Base-by-base conservation (phyloP, 2,113 vertebrate species). In the Catagonus wagneri region DNA sequence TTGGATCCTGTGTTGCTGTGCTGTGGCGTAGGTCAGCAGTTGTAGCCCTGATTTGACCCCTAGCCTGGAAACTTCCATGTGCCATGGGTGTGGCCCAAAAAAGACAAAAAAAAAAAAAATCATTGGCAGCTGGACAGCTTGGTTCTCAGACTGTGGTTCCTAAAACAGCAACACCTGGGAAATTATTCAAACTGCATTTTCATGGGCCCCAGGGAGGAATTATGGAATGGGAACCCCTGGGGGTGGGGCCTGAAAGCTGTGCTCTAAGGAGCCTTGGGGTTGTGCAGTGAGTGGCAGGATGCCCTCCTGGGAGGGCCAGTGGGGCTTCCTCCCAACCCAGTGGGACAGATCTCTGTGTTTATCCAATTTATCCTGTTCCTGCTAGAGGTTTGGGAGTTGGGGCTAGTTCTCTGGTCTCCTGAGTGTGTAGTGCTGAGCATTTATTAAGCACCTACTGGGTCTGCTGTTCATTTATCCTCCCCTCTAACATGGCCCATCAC, bases 301-400 rank as follows among this genome's bases (percentile, higher is more conserved):
- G 0, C 12, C 7, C 12, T n/a, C 32, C 63, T 7, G 3, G 1
- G 7, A 60, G 15, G 5, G 3, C 1, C n/a, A 0, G 34, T 2
- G 4, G 27, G 34, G 14, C 74, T 90, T 75, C 52, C 34, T 72
- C 14, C 52, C 68, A 12, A 20, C 3, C 60, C 4, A 39, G 6
- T 32, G n/a, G 12, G 23, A 23, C n/a, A 66, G 39, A 36, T 9
- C 54, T 10, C 1, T 3, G 7, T 23, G 22, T 34, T 52, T 75
- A 0, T 44, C 34, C 16, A 16, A 22, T 34, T 52, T 75, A 0
- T 44, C 34, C 11, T 13, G 27, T 79, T 20, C 23, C 52, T 81
- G 32, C 61, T n/a, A 25, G 56, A 29, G 16, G n/a, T 14, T 7
- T 39, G 22, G 23, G 13, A 12, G 14, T 3, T 13, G n/a, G n/a